Evolutionary conservation across 1,140 invertebrate genomes (phyloP).

Genomic region (Tetragonula clypearis): DNA sequence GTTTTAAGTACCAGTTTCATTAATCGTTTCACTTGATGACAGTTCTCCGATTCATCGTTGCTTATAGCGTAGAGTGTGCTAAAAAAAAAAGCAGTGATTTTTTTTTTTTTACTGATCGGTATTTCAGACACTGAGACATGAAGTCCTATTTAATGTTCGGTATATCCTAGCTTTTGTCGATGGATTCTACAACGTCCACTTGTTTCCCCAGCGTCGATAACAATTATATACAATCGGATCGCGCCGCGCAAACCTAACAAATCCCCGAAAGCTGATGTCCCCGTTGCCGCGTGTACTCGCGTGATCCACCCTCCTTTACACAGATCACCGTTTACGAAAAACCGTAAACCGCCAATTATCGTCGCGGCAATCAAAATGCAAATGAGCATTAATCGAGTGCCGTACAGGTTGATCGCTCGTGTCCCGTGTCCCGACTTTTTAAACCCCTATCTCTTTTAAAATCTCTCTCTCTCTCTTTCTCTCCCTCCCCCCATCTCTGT

Average conservation of each 20-base stretch:
- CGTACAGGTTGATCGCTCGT: conserved; percentile 31
- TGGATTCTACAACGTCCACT: too few relatives aligned
- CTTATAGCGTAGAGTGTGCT: too few relatives aligned
- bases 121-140: too few relatives aligned
- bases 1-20: too few relatives aligned
- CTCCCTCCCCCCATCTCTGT: neutral
- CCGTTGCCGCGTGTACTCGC: neutral
- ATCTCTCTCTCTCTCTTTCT: conserved; percentile 22
- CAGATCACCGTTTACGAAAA: conserved; percentile 49
- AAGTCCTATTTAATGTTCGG: too few relatives aligned
- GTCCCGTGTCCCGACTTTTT: conserved; percentile 8
- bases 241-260: conserved; percentile 26
- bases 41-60: too few relatives aligned
- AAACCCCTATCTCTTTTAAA: conserved; percentile 20
- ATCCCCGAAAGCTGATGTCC: conserved; percentile 31
- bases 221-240: conserved; percentile 29
- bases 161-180: too few relatives aligned
- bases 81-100: too few relatives aligned
- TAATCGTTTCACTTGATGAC: too few relatives aligned
- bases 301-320: neutral
- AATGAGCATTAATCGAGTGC: conserved; percentile 64
- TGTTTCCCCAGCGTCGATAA: conserved; percentile 19
- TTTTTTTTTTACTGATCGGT: too few relatives aligned
- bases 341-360: conserved; percentile 57
- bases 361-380: conserved; percentile 63